These are phyloP conservation scores for Spatulosminthurus flaviceps DNA, from an alignment of 2,888 invertebrate species.

Conservation along the genomic window DNA sequence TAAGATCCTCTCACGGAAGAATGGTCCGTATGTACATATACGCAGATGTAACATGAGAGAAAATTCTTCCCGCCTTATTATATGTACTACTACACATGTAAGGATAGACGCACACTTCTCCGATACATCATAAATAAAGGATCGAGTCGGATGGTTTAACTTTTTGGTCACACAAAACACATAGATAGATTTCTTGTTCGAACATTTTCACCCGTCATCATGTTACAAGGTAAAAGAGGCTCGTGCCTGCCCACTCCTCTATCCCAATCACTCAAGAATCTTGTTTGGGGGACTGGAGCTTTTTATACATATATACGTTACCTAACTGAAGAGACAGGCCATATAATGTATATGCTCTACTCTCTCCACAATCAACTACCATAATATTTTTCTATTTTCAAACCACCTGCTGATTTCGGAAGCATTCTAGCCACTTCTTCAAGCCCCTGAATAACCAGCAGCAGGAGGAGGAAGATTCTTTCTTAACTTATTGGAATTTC, in stretches of 20 bases:
- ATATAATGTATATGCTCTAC: background rate
- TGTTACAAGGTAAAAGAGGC: conserved; percentile 26
- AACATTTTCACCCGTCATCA: conserved; percentile 26
- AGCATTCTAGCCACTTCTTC: background rate
- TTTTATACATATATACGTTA: no score
- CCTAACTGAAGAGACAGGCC: background rate
- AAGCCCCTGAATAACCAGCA: background rate
- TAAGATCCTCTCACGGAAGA: no score
- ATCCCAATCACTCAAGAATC: conserved; percentile 26
- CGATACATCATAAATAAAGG: no score
- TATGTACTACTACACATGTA: no score
- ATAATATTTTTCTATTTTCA: background rate
- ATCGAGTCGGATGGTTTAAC: background rate
- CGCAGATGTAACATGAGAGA: no score
- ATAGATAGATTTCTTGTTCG: conserved; percentile 8
- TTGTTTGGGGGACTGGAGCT: background rate
- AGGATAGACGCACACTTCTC: conserved; percentile 6
- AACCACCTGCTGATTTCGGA: conserved; percentile 30
- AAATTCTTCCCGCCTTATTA: no score
- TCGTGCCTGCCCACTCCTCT: conserved; percentile 30
- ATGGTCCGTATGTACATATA: no score
- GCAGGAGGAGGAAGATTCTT: background rate
- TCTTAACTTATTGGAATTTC: background rate
- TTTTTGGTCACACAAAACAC: conserved; percentile 18
- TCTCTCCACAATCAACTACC: background rate